Conservation (phyloP, 2,888 invertebrate species). For the Sminthurides aquaticus region DNA sequence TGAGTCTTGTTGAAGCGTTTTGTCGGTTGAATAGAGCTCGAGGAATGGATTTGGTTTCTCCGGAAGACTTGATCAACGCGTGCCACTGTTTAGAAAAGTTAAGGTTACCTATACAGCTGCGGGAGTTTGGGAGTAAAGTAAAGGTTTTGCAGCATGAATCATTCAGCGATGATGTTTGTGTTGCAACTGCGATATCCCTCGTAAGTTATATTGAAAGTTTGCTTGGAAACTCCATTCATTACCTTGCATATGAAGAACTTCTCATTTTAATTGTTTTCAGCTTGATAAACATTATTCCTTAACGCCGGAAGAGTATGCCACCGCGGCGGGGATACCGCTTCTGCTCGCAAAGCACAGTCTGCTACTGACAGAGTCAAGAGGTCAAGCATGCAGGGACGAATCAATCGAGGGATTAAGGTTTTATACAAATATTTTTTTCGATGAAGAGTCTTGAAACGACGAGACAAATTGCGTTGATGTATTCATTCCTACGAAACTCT, state of each 20-base stretch:
- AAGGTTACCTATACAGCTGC: constrained; percentile 65
- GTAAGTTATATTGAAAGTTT: constrained; percentile 16
- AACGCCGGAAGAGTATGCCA: constrained; percentile 80
- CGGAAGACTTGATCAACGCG: constrained; percentile 90
- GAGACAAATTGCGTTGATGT: no score
- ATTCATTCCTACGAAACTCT: no score
- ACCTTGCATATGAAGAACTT: not conserved
- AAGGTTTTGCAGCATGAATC: constrained; percentile 79
- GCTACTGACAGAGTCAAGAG: constrained; percentile 74
- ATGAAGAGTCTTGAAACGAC: constrained; percentile 1
- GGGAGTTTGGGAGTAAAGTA: constrained; percentile 89
- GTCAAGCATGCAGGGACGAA: constrained; percentile 87
- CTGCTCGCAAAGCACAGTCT: constrained; percentile 84
- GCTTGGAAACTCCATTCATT: not conserved
- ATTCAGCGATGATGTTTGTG: constrained; percentile 48
- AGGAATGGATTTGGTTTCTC: constrained; percentile 89
- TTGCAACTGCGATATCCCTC: constrained; percentile 31
- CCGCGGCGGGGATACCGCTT: constrained; percentile 72
- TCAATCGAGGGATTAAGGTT: constrained; percentile 89
- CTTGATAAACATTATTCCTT: constrained; percentile 57
- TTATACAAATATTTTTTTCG: constrained; percentile 79
- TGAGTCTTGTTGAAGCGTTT: constrained; percentile 93
- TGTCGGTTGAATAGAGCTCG: constrained; percentile 94
- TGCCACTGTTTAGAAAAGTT: constrained; percentile 64
- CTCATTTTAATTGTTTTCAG: constrained; percentile 43